phyloP scores from a whole-genome alignment of 2,113 vertebrate genomes.

The Laticauda colubrina region DNA sequence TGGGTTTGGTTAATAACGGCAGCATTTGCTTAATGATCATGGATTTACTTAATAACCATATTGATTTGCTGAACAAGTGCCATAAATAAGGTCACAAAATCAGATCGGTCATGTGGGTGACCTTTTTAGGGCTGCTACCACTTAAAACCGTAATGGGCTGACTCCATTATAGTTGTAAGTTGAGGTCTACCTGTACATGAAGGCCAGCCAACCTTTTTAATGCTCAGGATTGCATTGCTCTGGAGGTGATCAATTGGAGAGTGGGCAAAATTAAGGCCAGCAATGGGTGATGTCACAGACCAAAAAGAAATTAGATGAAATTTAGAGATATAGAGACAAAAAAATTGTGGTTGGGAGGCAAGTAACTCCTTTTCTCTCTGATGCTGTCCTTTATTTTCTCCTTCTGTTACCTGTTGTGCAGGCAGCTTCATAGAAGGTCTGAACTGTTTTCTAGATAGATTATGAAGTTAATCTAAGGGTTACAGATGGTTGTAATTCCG shows the following conservation, averaged over 20 bases:
- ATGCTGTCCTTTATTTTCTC: not conserved
- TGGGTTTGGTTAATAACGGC: not conserved
- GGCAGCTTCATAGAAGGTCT: not conserved
- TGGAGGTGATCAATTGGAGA: not conserved
- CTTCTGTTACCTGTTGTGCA: not conserved
- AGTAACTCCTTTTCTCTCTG: not conserved
- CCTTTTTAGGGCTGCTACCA: too few relatives aligned
- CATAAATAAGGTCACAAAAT: not conserved
- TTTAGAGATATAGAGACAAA: not conserved
- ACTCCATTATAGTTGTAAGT: too few relatives aligned
- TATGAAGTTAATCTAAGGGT: not conserved
- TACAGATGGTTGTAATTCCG: not conserved
- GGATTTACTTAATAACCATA: not conserved
- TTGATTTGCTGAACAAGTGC: not conserved
- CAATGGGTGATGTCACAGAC: not conserved
- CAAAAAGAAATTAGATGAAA: not conserved
- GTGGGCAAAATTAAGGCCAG: not conserved
- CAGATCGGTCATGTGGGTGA: not conserved
- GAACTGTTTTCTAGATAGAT: not conserved
- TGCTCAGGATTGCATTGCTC: not conserved
- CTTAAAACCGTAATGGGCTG: too few relatives aligned
- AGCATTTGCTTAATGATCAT: not conserved
- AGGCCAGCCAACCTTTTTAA: not conserved
- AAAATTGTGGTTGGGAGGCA: not conserved
- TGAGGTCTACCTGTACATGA: not conserved